Base-by-base conservation (phyloP, 2,113 vertebrate species). In the Oreochromis spilurus region DNA sequence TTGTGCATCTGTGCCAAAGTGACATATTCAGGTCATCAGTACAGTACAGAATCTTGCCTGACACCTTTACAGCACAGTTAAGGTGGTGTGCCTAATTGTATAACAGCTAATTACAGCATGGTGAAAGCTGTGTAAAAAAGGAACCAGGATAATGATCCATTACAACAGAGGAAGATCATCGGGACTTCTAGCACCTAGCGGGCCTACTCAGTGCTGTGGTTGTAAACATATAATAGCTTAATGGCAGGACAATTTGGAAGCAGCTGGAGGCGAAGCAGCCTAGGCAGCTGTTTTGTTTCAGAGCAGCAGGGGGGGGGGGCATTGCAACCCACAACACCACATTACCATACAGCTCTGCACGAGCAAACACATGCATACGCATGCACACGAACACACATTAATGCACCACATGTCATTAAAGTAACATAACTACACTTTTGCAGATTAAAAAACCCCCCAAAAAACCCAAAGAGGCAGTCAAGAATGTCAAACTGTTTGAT, bases 211-310 rank as follows among this genome's bases (percentile, higher is more conserved):
- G 84, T 84, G 91, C 94, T 92, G 87, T 82, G 93, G 93, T 91
- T 93, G 94, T 95, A 96, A 96, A 96, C 93, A 91, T 94, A 94
- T 95, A 95, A 96, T 95, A 91, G 95, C 92, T 96, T 96, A 96
- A 96, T 95, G 92, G 93, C 16, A 36, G 91, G 91, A 94, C 95
- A 95, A 96, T 96, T 96, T 96, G 93, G 91, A 93, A 93, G 94
- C 95, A 96, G 96, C 95, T 96, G 95, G 94, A 95, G 95, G 93
- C 90, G 87, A 90, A 92, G 94, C 90, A 89, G 91, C 83, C 86
- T 31, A 92, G 92, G 95, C 94, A 96, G 95, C 93, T 96, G 95
- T 95, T 96, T 95, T 75, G 89, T 90, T 88, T 95, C 93, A 95
- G 82, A 92, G 79, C 81, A 79, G 77, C 31, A 40, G 45, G 8